Evolutionary conservation across 35 echinoderm and acorn worm species (phyloP).

Genomic region (Heliocidaris erythrogramma): DNA sequence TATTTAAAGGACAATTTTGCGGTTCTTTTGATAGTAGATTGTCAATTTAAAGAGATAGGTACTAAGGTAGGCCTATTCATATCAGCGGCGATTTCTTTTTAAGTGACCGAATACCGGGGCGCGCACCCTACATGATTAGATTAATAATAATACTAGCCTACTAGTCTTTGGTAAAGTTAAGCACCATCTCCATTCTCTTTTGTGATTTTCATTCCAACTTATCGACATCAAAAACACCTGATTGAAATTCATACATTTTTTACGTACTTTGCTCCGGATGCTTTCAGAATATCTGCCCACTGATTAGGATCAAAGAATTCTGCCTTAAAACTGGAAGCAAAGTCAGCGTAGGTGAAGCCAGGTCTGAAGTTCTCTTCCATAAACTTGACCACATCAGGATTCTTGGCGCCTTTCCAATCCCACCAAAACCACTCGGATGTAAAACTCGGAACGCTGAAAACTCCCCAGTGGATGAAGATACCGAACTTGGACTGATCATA

Average conservation of each 20-base stretch:
- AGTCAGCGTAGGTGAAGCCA: conserved; percentile 82
- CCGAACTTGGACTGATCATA: conserved; percentile 89
- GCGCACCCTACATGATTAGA: too few species aligned
- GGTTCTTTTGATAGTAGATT: too few species aligned
- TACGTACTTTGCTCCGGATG: conserved; percentile 86
- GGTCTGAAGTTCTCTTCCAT: conserved; percentile 85
- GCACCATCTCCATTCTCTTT: too few species aligned
- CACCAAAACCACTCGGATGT: conserved; percentile 90
- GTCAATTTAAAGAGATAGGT: too few species aligned
- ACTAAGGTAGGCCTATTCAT: too few species aligned
- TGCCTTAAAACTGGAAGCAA: conserved; percentile 74
- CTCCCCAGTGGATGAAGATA: conserved; percentile 91
- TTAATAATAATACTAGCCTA: too few species aligned
- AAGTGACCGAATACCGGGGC: too few species aligned
- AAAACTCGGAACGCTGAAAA: conserved; percentile 81
- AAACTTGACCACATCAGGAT: conserved; percentile 48
- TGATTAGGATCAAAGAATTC: conserved; percentile 80
- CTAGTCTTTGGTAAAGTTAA: too few species aligned
- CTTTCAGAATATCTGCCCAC: conserved; percentile 74
- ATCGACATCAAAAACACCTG: neutral
- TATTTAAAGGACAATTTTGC: too few species aligned
- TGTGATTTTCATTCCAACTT: neutral
- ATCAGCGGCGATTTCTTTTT: too few species aligned
- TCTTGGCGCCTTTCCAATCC: conserved; percentile 62
- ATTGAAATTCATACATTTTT: neutral